A percentile compares a stretch with the other conserved stretches of the same genome.
phyloP scores from a whole-genome alignment of 1,140 invertebrate genomes.

The Watersipora subatra region DNA sequence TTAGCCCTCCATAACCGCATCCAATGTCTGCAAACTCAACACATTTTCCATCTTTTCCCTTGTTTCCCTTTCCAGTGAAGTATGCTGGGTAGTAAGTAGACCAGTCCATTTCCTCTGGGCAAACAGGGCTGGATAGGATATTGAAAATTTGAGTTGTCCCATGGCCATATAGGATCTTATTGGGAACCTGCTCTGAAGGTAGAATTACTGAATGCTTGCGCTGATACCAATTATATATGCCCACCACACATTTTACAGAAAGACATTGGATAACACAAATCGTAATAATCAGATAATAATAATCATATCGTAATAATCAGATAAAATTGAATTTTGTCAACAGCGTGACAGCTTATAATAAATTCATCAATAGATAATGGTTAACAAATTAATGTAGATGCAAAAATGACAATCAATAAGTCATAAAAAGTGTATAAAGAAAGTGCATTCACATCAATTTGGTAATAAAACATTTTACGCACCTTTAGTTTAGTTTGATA shows the following conservation, averaged over 20 bases:
- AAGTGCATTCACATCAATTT: too few relatives aligned
- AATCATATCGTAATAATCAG: not conserved
- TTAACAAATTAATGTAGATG: too few relatives aligned
- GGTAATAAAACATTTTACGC: too few relatives aligned
- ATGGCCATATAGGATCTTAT: not conserved
- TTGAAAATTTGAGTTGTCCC: not conserved
- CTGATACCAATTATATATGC: not conserved
- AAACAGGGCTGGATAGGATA: slow-evolving; percentile 48
- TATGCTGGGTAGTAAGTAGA: slow-evolving; percentile 56
- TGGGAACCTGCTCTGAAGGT: not conserved
- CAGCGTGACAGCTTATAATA: too few relatives aligned
- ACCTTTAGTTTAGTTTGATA: too few relatives aligned
- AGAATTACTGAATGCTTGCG: not conserved
- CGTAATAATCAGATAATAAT: not conserved
- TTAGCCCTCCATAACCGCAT: slow-evolving; percentile 93
- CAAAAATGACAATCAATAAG: too few relatives aligned
- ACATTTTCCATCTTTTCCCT: slow-evolving; percentile 46
- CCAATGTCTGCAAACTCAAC: slow-evolving; percentile 86
- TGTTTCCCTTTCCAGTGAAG: slow-evolving; percentile 18
- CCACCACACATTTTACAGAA: not conserved
- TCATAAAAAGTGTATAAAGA: too few relatives aligned
- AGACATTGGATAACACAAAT: not conserved
- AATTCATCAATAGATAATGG: too few relatives aligned
- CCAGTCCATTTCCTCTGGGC: slow-evolving; percentile 63
- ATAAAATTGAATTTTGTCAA: too few relatives aligned